Conservation (phyloP, 1,140 invertebrate genomes). For the Choristoneura fumiferana region DNA sequence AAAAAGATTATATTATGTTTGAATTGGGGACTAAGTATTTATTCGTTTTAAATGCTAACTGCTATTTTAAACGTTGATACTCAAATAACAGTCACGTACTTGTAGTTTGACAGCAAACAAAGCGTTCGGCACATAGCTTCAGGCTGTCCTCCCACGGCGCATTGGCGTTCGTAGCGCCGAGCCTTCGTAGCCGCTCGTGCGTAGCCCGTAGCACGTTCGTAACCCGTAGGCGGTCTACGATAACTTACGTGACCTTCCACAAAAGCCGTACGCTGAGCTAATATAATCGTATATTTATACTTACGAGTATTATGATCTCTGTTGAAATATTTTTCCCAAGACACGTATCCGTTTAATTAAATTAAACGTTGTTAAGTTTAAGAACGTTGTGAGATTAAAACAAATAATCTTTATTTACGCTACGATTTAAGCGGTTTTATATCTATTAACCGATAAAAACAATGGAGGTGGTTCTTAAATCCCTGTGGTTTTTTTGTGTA, state of each 20-base stretch:
- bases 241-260: neutral
- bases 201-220: neutral
- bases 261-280: neutral
- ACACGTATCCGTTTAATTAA: neutral
- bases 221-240: neutral
- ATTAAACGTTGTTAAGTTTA: too few relatives aligned
- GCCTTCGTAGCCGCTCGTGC: constrained; percentile 11
- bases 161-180: neutral
- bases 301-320: neutral
- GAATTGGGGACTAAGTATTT: neutral
- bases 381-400: too few relatives aligned
- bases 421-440: too few relatives aligned
- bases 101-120: constrained; percentile 12
- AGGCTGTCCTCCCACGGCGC: neutral
- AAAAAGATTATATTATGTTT: neutral
- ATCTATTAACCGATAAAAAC: too few relatives aligned
- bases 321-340: neutral
- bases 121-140: neutral
- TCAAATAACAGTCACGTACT: neutral
- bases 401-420: too few relatives aligned
- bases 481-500: too few relatives aligned
- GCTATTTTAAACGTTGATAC: neutral
- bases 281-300: neutral
- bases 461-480: too few relatives aligned
- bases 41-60: neutral